Percentiles rank a stretch among this genome's conserved stretches.
These are phyloP conservation scores for Ptyas mucosa DNA, from an alignment of 2,113 vertebrate species.

Conservation along the genomic window DNA sequence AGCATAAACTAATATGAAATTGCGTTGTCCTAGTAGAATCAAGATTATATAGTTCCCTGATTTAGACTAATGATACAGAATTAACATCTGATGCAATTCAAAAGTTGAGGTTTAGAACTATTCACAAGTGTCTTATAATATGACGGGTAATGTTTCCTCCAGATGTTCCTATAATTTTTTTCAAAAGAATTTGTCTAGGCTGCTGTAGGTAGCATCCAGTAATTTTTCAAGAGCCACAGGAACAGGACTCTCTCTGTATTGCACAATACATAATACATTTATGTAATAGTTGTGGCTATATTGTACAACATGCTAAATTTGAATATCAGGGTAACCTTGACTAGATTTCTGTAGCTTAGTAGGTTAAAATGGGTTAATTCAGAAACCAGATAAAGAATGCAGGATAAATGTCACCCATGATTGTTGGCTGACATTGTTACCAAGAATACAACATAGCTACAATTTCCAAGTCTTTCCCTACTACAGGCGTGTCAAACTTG, in stretches of 20 bases:
- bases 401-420: not conserved
- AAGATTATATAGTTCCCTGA: not conserved
- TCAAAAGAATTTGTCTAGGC: not conserved
- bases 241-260: not conserved
- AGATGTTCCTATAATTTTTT: not conserved
- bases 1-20: not conserved
- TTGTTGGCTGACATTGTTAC: not conserved
- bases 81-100: conserved; percentile 26
- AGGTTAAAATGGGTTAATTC: not conserved
- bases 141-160: not conserved
- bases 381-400: not conserved
- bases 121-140: not conserved
- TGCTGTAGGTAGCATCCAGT: not conserved
- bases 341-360: not conserved
- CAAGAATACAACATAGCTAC: not conserved
- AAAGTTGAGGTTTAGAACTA: not conserved
- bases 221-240: not conserved
- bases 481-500: too few relatives aligned
- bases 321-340: not conserved
- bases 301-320: not conserved
- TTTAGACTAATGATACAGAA: conserved; percentile 3
- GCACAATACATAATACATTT: not conserved
- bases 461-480: not conserved
- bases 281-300: not conserved
- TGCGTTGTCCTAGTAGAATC: not conserved